Conservation (phyloP, 1,140 invertebrate species). For the Drosophila saltans region DNA sequence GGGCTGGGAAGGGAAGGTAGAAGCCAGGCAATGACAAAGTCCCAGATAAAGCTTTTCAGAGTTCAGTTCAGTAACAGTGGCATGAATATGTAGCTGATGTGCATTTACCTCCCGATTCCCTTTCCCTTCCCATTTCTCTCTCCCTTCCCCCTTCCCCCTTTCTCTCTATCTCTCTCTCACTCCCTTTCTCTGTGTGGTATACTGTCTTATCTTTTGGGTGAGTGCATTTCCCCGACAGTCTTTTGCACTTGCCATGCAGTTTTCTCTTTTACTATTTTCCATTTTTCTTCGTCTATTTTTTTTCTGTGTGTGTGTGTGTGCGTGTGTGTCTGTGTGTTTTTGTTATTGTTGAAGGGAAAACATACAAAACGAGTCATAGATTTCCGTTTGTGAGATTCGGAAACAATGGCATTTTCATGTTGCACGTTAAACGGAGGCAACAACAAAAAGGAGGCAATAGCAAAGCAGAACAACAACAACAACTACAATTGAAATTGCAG, state of each 20-base stretch:
- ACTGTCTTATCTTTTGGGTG: slow-evolving; percentile 11
- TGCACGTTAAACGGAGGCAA: slow-evolving; percentile 46
- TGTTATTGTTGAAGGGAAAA: slow-evolving; percentile 45
- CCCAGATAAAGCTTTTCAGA: slow-evolving; percentile 50
- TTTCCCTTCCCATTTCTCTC: not conserved
- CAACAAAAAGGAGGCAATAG: slow-evolving; percentile 1
- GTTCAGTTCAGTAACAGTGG: slow-evolving; percentile 19
- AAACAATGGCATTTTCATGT: slow-evolving; percentile 81
- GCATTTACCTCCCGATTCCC: slow-evolving; percentile 48
- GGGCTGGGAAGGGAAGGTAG: slow-evolving; percentile 7
- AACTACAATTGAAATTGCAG: slow-evolving; percentile 14
- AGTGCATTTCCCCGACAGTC: slow-evolving; percentile 57
- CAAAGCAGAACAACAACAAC: slow-evolving; percentile 19
- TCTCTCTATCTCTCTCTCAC: not conserved
- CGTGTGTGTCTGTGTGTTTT: not conserved
- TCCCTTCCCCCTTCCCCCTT: not conserved
- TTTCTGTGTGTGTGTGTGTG: not conserved
- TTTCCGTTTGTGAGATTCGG: slow-evolving; percentile 69
- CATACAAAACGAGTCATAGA: slow-evolving; percentile 77
- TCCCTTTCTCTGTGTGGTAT: not conserved
- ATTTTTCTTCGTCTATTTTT: slow-evolving; percentile 1
- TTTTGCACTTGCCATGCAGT: slow-evolving; percentile 67
- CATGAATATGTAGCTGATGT: slow-evolving; percentile 69
- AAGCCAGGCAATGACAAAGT: slow-evolving; percentile 44
- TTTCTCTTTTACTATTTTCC: slow-evolving; percentile 19